Evolutionary conservation across 1,140 invertebrate species (phyloP).

Genomic region (Heliconius nattereri): DNA sequence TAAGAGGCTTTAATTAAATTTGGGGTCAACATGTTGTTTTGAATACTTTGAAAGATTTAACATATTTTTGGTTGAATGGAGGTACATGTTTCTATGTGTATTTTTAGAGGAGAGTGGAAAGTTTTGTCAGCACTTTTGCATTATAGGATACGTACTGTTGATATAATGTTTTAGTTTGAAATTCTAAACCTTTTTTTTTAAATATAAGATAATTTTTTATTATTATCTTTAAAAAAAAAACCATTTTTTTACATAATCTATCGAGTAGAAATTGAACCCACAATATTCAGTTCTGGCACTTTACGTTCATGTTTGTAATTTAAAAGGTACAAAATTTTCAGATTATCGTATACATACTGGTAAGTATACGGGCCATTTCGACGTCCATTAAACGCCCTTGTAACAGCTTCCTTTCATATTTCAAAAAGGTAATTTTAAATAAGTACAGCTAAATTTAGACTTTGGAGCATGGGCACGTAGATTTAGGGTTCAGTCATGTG

Average conservation of each 20-base stretch:
- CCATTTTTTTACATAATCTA: too few species aligned
- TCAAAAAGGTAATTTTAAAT: slow-evolving; percentile 10
- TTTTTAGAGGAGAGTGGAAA: background rate
- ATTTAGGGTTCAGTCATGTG: background rate
- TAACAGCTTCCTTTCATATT: slow-evolving; percentile 3
- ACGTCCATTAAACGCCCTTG: background rate
- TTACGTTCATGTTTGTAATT: background rate
- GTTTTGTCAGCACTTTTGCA: too few species aligned
- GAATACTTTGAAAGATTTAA: slow-evolving; percentile 17
- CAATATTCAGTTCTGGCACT: background rate
- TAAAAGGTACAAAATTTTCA: background rate
- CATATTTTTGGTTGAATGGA: slow-evolving; percentile 13
- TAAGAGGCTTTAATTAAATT: slow-evolving; percentile 30
- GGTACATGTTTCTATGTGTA: background rate
- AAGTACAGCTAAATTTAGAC: background rate
- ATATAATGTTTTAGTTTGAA: too few species aligned
- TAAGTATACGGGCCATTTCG: background rate
- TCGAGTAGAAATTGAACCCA: background rate
- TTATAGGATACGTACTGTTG: too few species aligned
- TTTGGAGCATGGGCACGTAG: background rate
- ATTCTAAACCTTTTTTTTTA: too few species aligned
- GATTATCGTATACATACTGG: background rate
- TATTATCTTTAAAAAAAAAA: too few species aligned
- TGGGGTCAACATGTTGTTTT: slow-evolving; percentile 28
- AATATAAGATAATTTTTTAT: too few species aligned